Evolutionary conservation across 2,888 invertebrate genomes (phyloP), one percentile per base, ranked within the genome.

Genomic region (Oligia fasciuncula): DNA sequence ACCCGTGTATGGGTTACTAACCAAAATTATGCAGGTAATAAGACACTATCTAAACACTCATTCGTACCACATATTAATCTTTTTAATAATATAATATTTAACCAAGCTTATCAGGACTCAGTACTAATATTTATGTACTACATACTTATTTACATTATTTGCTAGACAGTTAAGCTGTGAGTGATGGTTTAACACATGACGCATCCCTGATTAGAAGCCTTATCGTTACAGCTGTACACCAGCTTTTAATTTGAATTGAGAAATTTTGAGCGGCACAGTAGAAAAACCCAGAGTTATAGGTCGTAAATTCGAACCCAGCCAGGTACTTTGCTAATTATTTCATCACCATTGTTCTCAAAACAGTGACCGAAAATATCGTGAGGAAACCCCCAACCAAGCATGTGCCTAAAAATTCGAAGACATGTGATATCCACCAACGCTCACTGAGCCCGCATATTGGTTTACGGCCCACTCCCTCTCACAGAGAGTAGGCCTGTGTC

Each of bases 171-270:
- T 78, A 35, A 77, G 78, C 65, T 0, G n/a, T 80, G 46, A 77
- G 67, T 77, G 80, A 83, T 69, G 76, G 54, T 49, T 79, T 54
- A 51, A 72, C 83, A 66, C n/a, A 66, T 90, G 87, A 89, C 82
- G 35, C 85, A 84, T 76, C 79, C 63, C 88, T 89, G 91, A 91
- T 91, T 73, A 89, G 76, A 74, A 78, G 70, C 23, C 72, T 81
- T 91, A 91, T 91, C 90, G 82, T 73, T 85, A 84, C 43, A 77
- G 62, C 17, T 63, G 76, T 66, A 78, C 14, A 79, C 23, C 4
- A 1, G 40, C 1, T 40, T 83, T 62, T 35, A 35, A 49, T 80
- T 80, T 57, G 0, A 19, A 51, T 35, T 57, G 40, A 51, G 57
- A 54, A 46, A 40, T 49, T 66, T 81, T 40, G 23, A 19, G 19